Percentiles rank a stretch among this genome's conserved stretches.
Conservation (phyloP, 1,140 invertebrate genomes). For the Aleiodes sp. region DNA sequence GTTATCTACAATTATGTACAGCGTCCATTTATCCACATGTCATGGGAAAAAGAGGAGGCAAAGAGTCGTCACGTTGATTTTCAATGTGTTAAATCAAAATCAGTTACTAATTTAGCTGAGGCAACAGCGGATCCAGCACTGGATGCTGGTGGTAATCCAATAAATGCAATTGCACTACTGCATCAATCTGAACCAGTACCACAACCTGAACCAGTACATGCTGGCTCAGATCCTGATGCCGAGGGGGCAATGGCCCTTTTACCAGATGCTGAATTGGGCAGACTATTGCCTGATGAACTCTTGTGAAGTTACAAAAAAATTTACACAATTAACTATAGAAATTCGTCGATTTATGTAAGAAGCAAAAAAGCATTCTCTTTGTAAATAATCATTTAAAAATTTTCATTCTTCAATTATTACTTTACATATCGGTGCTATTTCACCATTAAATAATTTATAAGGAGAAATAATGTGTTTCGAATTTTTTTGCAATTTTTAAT, state of each 20-base stretch:
- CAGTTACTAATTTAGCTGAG: slow-evolving; percentile 91
- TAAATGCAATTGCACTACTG: slow-evolving; percentile 51
- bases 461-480: neutral
- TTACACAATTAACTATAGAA: neutral
- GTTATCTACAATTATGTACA: slow-evolving; percentile 99
- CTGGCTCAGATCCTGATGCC: slow-evolving; percentile 52
- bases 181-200: slow-evolving; percentile 44
- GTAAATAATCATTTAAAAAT: neutral
- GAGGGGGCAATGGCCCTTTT: slow-evolving; percentile 51
- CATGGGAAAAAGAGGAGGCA: slow-evolving; percentile 99
- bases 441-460: neutral
- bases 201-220: slow-evolving; percentile 45
- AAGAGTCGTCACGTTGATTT: slow-evolving; percentile 99
- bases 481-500: slow-evolving; percentile 17
- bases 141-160: slow-evolving; percentile 71
- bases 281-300: neutral
- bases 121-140: slow-evolving; percentile 87
- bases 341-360: neutral
- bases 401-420: neutral
- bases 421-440: slow-evolving; percentile 6
- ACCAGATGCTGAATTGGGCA: slow-evolving; percentile 40
- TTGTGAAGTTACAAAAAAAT: neutral
- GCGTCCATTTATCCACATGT: slow-evolving; percentile 99
- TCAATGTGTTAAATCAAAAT: slow-evolving; percentile 94
- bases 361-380: neutral